A percentile compares a stretch with the other conserved stretches of the same genome.
These are phyloP conservation scores for Peucedramus taeniatus DNA, from an alignment of 2,113 vertebrate genomes.

Conservation along the genomic window DNA sequence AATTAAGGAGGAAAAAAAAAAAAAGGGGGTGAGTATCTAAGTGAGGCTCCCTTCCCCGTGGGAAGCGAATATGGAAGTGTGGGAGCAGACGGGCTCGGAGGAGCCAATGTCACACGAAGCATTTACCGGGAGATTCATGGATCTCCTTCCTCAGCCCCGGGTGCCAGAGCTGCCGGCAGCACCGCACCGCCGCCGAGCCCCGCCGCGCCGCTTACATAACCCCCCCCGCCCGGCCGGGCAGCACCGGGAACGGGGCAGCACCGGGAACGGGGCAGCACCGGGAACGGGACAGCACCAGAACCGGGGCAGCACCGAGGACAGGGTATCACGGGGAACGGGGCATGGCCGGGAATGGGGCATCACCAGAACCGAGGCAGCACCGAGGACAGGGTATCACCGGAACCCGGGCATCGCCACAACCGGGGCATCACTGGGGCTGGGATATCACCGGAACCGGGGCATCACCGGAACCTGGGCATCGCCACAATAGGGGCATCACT, in stretches of 20 bases:
- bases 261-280: rapidly evolving
- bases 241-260: background rate
- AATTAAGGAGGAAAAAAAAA: background rate
- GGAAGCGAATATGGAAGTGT: background rate
- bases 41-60: no score
- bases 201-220: slow-evolving; percentile 5
- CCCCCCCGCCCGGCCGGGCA: background rate
- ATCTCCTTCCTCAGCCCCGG: background rate
- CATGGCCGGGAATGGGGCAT: background rate
- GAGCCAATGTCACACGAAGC: background rate
- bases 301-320: background rate
- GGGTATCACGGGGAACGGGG: background rate
- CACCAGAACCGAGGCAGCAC: rapidly evolving
- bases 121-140: background rate
- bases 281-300: rapidly evolving
- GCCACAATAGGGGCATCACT: no score
- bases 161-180: background rate
- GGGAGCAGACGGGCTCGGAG: background rate
- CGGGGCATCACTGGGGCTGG: rapidly evolving
- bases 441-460: rapidly evolving
- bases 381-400: background rate
- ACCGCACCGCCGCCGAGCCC: background rate
- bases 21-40: rapidly evolving
- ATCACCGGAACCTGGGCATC: background rate
- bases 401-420: rapidly evolving